phyloP scores from a whole-genome alignment of 1,140 invertebrate genomes.

The Triops longicaudatus region DNA sequence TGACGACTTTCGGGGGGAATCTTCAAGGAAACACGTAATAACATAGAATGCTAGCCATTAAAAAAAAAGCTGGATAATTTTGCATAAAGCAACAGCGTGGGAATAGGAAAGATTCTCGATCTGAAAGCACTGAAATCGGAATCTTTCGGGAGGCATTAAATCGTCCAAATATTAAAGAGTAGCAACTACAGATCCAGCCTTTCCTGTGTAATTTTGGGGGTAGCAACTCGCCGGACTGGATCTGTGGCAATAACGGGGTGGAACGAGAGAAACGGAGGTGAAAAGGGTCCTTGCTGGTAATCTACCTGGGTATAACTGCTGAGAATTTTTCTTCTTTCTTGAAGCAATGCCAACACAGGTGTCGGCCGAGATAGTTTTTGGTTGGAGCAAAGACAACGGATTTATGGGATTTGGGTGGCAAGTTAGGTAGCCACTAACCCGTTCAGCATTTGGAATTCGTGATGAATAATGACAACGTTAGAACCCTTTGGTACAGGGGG shows the following conservation, averaged over 20 bases:
- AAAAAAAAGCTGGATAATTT: background rate
- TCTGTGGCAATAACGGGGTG: background rate
- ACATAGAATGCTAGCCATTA: background rate
- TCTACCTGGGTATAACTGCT: background rate
- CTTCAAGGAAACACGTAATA: background rate
- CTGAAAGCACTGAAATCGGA: background rate
- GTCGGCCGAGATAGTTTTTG: background rate
- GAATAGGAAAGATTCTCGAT: background rate
- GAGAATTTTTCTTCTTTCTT: background rate
- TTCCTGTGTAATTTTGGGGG: background rate
- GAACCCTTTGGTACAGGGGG: background rate
- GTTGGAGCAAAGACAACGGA: slow-evolving; percentile 5
- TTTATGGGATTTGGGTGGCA: slow-evolving; percentile 14
- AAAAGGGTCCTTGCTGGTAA: background rate
- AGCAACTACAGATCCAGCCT: background rate
- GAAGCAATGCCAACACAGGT: slow-evolving; percentile 14
- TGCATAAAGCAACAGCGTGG: slow-evolving; percentile 6
- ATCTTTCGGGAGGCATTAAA: background rate
- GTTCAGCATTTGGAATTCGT: slow-evolving; percentile 8
- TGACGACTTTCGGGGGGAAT: background rate
- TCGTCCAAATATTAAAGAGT: slow-evolving; percentile 11
- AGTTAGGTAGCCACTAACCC: slow-evolving; percentile 14
- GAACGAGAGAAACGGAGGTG: background rate
- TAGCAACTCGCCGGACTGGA: background rate
- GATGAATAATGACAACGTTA: slow-evolving; percentile 15